Evolutionary conservation across 1,140 invertebrate genomes (phyloP), one percentile per base, ranked within the genome.

Genomic region (Drosophila dunni): DNA sequence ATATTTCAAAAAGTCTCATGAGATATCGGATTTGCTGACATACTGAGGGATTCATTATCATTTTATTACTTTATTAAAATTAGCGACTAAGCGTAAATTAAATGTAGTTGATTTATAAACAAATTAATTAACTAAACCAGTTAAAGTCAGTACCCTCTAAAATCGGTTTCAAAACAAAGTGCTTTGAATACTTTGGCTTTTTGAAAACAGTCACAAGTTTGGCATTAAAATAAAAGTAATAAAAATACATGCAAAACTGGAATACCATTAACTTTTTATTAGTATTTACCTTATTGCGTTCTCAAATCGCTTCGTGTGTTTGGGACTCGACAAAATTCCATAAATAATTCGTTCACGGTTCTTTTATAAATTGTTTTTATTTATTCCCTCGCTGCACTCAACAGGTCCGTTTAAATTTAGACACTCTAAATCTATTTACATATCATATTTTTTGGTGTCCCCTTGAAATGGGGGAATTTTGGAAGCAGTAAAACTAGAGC

Each of bases 371-470:
- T 40, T 9, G 45, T 50, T 53, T 33, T 38, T 48, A 15, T 42
- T 29, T 6, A 29, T 64, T 51, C 60, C 13, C 8, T 34, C 13
- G 34, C n/a, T 53, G 13, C 63, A 53, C 46, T 24, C 11, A 50
- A 76, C 63, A 83, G 58, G 68, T 73, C 63, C 11, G 9, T 68
- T 79, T 72, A 71, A 64, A 75, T 67, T 78, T 81, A 78, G 69
- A 33, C 48, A 53, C 42, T 63, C 48, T 34, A 60, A 46, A 10
- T 69, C 3, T 50, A 56, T 51, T 20, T 62, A 60, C 11, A 50
- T 58, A 13, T 8, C 11, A 50, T 58, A 13, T 8, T 8, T 34
- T 9, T 76, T 29, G 24, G 24, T 4, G 11, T 36, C 57, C 48
- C 42, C 42, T 51, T 36, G 13, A 44, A 7, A 38, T 10, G 44